These are phyloP conservation scores for Atherix ibis DNA, from an alignment of 2,888 invertebrate species.

Conservation along the genomic window DNA sequence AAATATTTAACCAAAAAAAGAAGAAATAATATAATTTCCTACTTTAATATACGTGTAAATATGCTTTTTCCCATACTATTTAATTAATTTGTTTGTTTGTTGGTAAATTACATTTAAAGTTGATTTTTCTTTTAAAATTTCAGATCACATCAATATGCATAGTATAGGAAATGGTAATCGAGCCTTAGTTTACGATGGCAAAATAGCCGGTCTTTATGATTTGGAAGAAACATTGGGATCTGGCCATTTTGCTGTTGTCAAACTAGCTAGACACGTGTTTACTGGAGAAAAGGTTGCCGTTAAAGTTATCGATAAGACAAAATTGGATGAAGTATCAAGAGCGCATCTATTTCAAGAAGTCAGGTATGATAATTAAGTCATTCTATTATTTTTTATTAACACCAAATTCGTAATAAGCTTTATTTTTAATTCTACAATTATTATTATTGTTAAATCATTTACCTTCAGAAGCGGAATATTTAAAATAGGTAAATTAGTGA, in stretches of 20 bases:
- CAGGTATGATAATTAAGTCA: slow-evolving; percentile 22
- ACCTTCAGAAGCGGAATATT: no score
- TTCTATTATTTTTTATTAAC: no score
- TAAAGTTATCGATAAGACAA: slow-evolving; percentile 96
- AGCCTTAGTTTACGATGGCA: slow-evolving; percentile 50
- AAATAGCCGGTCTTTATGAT: slow-evolving; percentile 94
- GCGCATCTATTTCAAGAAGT: slow-evolving; percentile 95
- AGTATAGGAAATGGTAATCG: slow-evolving; percentile 14
- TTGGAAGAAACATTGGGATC: slow-evolving; percentile 93
- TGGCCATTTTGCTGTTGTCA: slow-evolving; percentile 98
- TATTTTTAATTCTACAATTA: no score
- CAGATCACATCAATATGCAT: slow-evolving; percentile 12
- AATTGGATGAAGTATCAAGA: slow-evolving; percentile 88
- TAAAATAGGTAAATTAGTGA: no score
- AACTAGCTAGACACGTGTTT: slow-evolving; percentile 94
- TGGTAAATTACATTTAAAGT: no score
- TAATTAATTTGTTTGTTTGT: no score
- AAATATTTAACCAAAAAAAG: no score
- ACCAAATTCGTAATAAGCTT: no score
- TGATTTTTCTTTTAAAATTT: slow-evolving; percentile 1
- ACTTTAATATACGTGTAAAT: no score
- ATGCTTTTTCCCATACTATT: no score
- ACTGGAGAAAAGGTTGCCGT: slow-evolving; percentile 97
- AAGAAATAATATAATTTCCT: no score
- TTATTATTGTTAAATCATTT: no score